Evolutionary conservation across 2,113 vertebrate species (phyloP).

Genomic region (Eurypyga helias): DNA sequence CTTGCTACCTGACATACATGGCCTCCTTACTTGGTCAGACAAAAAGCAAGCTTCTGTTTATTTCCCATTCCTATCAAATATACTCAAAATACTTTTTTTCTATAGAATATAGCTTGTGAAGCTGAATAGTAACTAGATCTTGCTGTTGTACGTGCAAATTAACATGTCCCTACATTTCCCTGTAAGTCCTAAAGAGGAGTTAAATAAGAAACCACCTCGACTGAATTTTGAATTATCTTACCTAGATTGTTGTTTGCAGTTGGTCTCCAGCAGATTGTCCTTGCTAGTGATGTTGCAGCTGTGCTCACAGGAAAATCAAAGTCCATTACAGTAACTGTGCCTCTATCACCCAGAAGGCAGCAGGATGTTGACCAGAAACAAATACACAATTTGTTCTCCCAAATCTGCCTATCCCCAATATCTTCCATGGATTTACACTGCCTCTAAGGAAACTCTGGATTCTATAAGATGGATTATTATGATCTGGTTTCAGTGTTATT

Average conservation of each 20-base stretch:
- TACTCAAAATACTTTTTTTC: neutral
- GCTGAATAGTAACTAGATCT: neutral
- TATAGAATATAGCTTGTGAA: neutral
- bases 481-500: neutral
- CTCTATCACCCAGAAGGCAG: neutral
- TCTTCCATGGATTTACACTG: neutral
- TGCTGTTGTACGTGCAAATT: neutral
- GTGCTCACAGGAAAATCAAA: neutral
- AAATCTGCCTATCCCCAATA: neutral
- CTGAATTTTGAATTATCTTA: neutral
- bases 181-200: neutral
- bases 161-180: neutral
- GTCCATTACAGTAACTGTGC: rapidly evolving
- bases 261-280: neutral
- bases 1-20: neutral
- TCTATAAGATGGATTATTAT: neutral
- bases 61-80: neutral
- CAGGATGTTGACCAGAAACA: neutral
- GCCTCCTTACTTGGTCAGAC: neutral
- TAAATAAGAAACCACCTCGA: neutral
- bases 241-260: neutral
- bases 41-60: neutral
- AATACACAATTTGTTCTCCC: neutral
- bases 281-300: neutral
- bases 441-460: neutral